Base-by-base conservation (phyloP, 2,113 vertebrate species). In the Antennarius striatus region DNA sequence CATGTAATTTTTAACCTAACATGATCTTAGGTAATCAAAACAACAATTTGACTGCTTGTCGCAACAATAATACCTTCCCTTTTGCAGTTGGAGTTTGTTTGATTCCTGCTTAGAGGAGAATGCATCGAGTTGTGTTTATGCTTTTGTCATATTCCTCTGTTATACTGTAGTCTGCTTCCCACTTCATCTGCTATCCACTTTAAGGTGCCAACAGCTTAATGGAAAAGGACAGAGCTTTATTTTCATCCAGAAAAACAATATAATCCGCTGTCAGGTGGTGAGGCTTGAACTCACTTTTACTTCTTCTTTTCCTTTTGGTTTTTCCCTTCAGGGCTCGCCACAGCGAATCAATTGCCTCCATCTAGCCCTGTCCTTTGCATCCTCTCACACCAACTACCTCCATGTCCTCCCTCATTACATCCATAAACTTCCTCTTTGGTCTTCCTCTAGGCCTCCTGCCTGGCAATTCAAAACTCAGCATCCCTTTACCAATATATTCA, bases 21-120 rank as follows among this genome's bases (percentile, higher is more conserved):
- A 52, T 10, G 75, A 80, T 80, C 60, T 50, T 12, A 80, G 73
- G 73, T 87, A 87, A 89, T 91, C 86, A 86, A 84, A 68, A 66
- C 51, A 86, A 82, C 67, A 86, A 71, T 84, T 69, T 68, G 63
- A 71, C 66, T 83, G 72, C 75, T 88, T 87, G 86, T 75, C 87
- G 73, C 75, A 87, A 86, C 84, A 85, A 39, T 79, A 84, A 89
- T 68, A 79, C 81, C 81, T 88, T 88, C 57, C 64, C 74, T 71
- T 45, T 32, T 61, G 70, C 49, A 74, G 67, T 73, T 51, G 53
- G 73, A 81, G 75, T 70, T 54, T 50, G 82, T 91, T 88, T 90
- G 82, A 86, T 88, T 86, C 74, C 50, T 11, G 63, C 81, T 86
- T 75, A 79, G 89, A 86, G 63, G 71, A 65, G 67, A 82, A 84